Percentiles rank a stretch among this genome's conserved stretches.
phyloP scores from a whole-genome alignment of 1,140 invertebrate species.

The Ostrea edulis region DNA sequence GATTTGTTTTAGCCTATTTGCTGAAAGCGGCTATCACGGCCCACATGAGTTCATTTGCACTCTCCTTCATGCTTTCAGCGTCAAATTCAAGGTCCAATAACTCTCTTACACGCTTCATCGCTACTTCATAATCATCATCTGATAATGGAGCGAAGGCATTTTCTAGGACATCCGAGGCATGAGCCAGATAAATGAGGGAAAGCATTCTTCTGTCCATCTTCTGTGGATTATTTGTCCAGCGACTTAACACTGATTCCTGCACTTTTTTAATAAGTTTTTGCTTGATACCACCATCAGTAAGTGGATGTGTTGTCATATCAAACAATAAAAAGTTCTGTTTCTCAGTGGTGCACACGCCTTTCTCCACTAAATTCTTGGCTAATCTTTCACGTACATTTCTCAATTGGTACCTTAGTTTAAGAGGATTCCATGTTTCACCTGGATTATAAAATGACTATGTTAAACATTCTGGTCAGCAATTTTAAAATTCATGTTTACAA shows the following conservation, averaged over 20 bases:
- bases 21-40: slow-evolving; percentile 98
- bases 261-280: slow-evolving; percentile 96
- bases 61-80: slow-evolving; percentile 89
- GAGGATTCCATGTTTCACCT: slow-evolving; percentile 99
- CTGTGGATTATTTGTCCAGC: slow-evolving; percentile 98
- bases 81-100: slow-evolving; percentile 98
- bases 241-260: slow-evolving; percentile 96
- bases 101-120: slow-evolving; percentile 96
- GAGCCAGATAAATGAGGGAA: slow-evolving; percentile 95
- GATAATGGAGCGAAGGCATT: slow-evolving; percentile 99
- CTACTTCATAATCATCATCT: slow-evolving; percentile 99
- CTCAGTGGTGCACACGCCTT: slow-evolving; percentile 99
- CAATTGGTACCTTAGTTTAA: slow-evolving; percentile 98
- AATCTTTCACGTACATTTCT: slow-evolving; percentile 99
- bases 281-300: slow-evolving; percentile 97
- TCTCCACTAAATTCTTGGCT: slow-evolving; percentile 99
- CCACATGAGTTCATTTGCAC: slow-evolving; percentile 92
- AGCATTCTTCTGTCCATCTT: slow-evolving; percentile 97
- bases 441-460: slow-evolving; percentile 59
- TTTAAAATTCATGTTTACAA: not conserved
- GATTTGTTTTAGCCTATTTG: slow-evolving; percentile 85
- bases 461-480: not conserved
- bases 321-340: slow-evolving; percentile 99
- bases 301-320: slow-evolving; percentile 99
- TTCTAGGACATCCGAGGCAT: slow-evolving; percentile 98